These are phyloP conservation scores for Macrosoma leucophasiata DNA, from an alignment of 2,888 invertebrate genomes.

Conservation along the genomic window DNA sequence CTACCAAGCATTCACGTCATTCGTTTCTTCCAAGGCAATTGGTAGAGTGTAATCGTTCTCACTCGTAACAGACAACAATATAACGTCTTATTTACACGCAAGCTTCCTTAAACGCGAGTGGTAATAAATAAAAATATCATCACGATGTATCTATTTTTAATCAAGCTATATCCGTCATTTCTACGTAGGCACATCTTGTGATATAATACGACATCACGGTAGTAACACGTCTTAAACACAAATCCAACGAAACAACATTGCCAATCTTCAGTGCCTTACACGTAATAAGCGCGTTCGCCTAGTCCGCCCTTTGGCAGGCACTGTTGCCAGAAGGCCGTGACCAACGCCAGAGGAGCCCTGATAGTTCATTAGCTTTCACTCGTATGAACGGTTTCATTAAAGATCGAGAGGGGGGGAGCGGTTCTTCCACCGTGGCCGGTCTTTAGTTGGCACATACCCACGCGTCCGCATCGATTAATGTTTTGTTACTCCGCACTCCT, in stretches of 20 bases:
- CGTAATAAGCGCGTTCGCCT: constrained; percentile 28
- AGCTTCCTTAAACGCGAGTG: no score
- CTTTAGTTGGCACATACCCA: constrained; percentile 42
- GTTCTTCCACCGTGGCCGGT: constrained; percentile 37
- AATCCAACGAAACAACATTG: constrained; percentile 33
- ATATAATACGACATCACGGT: constrained; percentile 26
- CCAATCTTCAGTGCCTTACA: constrained; percentile 38
- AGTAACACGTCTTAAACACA: constrained; percentile 23
- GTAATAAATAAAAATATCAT: no score
- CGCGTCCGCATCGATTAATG: constrained; percentile 49
- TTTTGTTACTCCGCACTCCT: constrained; percentile 46
- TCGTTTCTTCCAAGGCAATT: no score
- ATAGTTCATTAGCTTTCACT: constrained; percentile 44
- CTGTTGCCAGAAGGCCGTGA: constrained; percentile 37
- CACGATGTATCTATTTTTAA: constrained; percentile 25
- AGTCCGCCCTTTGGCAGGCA: constrained; percentile 52
- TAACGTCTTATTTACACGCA: no score
- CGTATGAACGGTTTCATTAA: constrained; percentile 24
- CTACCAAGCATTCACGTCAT: no score
- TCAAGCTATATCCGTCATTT: constrained; percentile 22
- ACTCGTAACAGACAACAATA: no score
- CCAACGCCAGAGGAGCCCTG: constrained; percentile 39
- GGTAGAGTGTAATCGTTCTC: no score
- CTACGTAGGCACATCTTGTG: constrained; percentile 24
- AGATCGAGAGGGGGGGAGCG: constrained; percentile 34